Evolutionary conservation across 2,888 invertebrate genomes (phyloP).

Genomic region (Amblyteles armatorius): DNA sequence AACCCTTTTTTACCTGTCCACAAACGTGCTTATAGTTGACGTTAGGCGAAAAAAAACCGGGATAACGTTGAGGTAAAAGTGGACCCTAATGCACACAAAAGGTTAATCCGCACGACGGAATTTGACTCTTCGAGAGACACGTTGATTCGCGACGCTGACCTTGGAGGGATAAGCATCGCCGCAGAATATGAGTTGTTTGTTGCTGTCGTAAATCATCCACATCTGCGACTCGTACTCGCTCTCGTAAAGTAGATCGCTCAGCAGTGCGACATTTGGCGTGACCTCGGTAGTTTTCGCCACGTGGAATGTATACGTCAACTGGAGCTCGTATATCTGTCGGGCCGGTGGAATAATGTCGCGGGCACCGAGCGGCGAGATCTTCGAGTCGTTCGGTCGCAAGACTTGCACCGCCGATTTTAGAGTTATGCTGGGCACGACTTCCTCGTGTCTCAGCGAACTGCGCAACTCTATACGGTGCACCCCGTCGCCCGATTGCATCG

Average conservation of each 20-base stretch:
- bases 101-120: neutral
- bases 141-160: constrained; percentile 85
- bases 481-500: constrained; percentile 92
- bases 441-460: constrained; percentile 90
- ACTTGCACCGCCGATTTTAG: constrained; percentile 92
- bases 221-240: constrained; percentile 98
- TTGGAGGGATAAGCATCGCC: constrained; percentile 96
- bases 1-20: too few species aligned
- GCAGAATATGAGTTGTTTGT: constrained; percentile 93
- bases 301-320: constrained; percentile 94
- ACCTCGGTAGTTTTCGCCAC: constrained; percentile 93
- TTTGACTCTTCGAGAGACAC: neutral
- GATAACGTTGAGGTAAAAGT: too few species aligned
- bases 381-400: constrained; percentile 92
- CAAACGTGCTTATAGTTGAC: too few species aligned
- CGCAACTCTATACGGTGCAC: constrained; percentile 90
- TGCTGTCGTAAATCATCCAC: constrained; percentile 97
- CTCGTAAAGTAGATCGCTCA: constrained; percentile 97
- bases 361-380: constrained; percentile 91
- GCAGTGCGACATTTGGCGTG: constrained; percentile 90
- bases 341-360: constrained; percentile 95
- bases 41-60: too few species aligned
- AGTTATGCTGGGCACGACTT: constrained; percentile 90
- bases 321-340: constrained; percentile 95
- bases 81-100: neutral